Conservation (phyloP, 2,888 invertebrate species). For the Bedellia somnulentella region DNA sequence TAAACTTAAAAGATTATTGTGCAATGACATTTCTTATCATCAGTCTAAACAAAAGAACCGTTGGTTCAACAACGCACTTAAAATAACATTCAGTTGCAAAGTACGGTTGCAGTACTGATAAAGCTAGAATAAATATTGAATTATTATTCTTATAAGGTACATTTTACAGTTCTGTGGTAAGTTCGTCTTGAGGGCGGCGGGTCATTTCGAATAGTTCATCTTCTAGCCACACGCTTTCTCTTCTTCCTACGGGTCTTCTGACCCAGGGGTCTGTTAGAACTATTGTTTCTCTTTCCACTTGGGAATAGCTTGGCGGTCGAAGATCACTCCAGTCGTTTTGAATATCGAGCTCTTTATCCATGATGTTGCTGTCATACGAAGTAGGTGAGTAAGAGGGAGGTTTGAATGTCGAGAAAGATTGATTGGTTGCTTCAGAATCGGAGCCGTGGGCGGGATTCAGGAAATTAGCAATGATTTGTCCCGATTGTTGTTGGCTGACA, state of each 20-base stretch:
- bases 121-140: conserved; percentile 1
- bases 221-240: conserved; percentile 69
- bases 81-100: too few species aligned
- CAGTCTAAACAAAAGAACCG: too few species aligned
- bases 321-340: conserved; percentile 59
- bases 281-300: conserved; percentile 41
- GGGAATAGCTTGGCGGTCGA: conserved; percentile 40
- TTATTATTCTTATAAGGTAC: conserved; percentile 5
- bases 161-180: conserved; percentile 81
- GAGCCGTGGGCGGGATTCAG: conserved; percentile 51
- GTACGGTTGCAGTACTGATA: not conserved
- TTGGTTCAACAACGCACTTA: too few species aligned
- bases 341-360: conserved; percentile 42
- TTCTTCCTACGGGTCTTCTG: conserved; percentile 43
- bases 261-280: conserved; percentile 52
- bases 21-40: too few species aligned
- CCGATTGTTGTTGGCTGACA: conserved; percentile 50
- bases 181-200: conserved; percentile 85
- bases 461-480: conserved; percentile 71
- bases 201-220: conserved; percentile 83
- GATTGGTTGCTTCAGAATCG: conserved; percentile 39
- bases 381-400: conserved; percentile 54
- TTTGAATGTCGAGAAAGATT: conserved; percentile 54
- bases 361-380: conserved; percentile 43
- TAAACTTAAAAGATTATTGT: too few species aligned